Conservation (phyloP, 1,140 invertebrate species). For the Drosophila busckii region DNA sequence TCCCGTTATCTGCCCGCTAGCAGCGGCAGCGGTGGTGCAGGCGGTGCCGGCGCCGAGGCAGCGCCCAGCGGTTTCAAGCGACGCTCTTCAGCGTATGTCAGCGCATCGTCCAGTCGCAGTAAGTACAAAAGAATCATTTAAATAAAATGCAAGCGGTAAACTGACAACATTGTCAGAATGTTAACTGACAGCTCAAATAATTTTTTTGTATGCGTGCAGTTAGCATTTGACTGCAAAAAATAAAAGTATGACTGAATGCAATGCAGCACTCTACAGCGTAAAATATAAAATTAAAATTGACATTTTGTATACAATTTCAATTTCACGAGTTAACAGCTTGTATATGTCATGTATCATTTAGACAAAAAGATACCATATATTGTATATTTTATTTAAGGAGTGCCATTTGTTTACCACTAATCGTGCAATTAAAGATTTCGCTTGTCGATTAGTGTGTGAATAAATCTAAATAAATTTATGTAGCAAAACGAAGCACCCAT, state of each 20-base stretch:
- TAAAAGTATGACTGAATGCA: constrained; percentile 5
- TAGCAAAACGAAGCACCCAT: too few species aligned
- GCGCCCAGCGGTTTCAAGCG: constrained; percentile 83
- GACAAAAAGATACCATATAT: too few species aligned
- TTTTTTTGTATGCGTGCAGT: constrained; percentile 31
- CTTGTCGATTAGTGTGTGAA: too few species aligned
- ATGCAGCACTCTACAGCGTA: too few species aligned
- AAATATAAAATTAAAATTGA: too few species aligned
- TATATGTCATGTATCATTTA: too few species aligned
- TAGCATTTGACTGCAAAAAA: constrained; percentile 23
- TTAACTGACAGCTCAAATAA: constrained; percentile 30
- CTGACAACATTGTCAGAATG: constrained; percentile 25
- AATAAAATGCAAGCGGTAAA: background rate
- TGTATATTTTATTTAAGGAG: too few species aligned
- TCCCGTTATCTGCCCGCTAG: constrained; percentile 83
- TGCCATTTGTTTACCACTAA: too few species aligned
- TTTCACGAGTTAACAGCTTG: too few species aligned
- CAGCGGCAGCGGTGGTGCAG: constrained; percentile 79
- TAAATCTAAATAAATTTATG: too few species aligned
- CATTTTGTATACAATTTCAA: too few species aligned
- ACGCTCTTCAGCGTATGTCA: constrained; percentile 87
- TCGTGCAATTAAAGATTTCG: too few species aligned
- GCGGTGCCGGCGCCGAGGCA: constrained; percentile 80
- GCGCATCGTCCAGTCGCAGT: constrained; percentile 81
- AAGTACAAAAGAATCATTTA: constrained; percentile 41